phyloP scores from a whole-genome alignment of 2,888 invertebrate species.

The Iphiclides podalirius region DNA sequence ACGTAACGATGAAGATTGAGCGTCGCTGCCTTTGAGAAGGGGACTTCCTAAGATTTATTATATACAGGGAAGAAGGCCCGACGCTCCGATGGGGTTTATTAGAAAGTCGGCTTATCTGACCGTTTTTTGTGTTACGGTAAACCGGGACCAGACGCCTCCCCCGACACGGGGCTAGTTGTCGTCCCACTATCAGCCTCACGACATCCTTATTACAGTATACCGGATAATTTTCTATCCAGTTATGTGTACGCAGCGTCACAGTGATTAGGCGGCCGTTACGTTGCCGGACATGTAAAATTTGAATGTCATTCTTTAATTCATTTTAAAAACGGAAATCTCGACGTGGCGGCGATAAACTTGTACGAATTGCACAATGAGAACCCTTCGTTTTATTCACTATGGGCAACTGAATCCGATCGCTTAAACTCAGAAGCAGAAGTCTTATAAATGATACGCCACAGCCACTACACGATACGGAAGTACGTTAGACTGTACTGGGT shows the following conservation, averaged over 20 bases:
- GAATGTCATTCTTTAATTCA: background rate
- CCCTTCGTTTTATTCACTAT: no score
- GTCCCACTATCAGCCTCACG: background rate
- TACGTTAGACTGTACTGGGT: no score
- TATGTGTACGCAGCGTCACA: background rate
- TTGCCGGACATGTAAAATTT: constrained; percentile 8
- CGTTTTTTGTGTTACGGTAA: constrained; percentile 75
- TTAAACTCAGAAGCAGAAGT: no score
- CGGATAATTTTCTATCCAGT: constrained; percentile 19
- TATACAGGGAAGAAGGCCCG: constrained; percentile 68
- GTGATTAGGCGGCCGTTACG: constrained; percentile 12
- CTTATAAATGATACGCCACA: no score
- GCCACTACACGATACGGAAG: no score
- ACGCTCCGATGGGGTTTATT: constrained; percentile 66
- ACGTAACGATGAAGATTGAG: constrained; percentile 57
- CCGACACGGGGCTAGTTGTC: constrained; percentile 25
- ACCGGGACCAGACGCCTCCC: constrained; percentile 51
- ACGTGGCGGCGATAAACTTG: no score
- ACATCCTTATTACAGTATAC: constrained; percentile 16
- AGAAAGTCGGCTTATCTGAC: constrained; percentile 76
- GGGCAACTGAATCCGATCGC: no score
- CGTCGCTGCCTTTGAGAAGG: constrained; percentile 49
- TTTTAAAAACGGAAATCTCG: no score
- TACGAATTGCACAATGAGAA: no score
- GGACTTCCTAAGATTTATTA: constrained; percentile 77